Conservation (phyloP, 2,888 invertebrate species). For the Brachycybe producta region DNA sequence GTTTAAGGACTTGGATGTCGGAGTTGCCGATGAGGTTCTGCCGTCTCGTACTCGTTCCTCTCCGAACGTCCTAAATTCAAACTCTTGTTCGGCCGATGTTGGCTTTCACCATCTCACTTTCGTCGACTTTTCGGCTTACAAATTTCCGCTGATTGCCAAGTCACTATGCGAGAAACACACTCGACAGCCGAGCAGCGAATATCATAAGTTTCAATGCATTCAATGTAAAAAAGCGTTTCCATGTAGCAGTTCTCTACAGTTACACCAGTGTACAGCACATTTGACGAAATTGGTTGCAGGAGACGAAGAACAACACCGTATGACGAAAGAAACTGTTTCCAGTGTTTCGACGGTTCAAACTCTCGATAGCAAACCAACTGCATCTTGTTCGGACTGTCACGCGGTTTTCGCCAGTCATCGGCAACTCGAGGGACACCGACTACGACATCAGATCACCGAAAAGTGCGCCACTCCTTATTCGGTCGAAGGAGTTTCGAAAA, state of each 20-base stretch:
- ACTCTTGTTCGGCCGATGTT: slow-evolving; percentile 2
- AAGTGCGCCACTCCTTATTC: slow-evolving; percentile 16
- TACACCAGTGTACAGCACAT: slow-evolving; percentile 28
- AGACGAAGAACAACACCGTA: too few relatives aligned
- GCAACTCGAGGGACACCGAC: slow-evolving; percentile 43
- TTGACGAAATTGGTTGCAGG: background rate
- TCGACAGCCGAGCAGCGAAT: slow-evolving; percentile 28
- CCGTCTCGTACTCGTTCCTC: too few relatives aligned
- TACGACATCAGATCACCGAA: slow-evolving; percentile 36
- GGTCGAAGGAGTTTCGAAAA: slow-evolving; percentile 14
- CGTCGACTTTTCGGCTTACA: slow-evolving; percentile 64
- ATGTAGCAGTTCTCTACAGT: slow-evolving; percentile 29
- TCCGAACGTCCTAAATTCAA: background rate
- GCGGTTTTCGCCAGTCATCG: slow-evolving; percentile 7
- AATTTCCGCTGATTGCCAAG: slow-evolving; percentile 64
- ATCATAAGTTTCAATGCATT: slow-evolving; percentile 31
- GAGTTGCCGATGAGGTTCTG: background rate
- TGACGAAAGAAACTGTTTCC: too few relatives aligned
- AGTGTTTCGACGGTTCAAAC: background rate
- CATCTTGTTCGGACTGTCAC: slow-evolving; percentile 4
- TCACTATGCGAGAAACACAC: slow-evolving; percentile 53
- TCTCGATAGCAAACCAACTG: background rate
- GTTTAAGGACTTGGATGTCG: background rate
- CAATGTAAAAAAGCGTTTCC: slow-evolving; percentile 34
- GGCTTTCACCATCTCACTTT: slow-evolving; percentile 48